A percentile compares a stretch with the other conserved stretches of the same genome.
Evolutionary conservation across 2,797 vertebrate species (phyloP).

Genomic region (Lacerta bilineata): DNA sequence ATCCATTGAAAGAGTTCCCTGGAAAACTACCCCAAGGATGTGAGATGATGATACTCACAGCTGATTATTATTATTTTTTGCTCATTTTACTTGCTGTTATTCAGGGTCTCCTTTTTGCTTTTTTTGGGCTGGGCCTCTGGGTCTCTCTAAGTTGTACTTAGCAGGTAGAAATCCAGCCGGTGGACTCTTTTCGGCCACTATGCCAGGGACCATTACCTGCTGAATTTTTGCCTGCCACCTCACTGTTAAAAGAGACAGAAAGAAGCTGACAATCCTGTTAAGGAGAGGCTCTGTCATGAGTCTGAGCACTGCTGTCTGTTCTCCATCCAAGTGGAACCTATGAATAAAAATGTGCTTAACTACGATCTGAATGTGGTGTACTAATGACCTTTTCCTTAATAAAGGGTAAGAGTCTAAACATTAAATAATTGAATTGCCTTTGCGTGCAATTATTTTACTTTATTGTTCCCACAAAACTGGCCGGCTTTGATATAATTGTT

Average conservation of each 20-base stretch:
- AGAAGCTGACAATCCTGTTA: background rate
- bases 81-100: background rate
- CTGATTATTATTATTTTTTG: background rate
- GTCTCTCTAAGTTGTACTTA: background rate
- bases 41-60: background rate
- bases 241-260: background rate
- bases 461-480: conserved; percentile 38
- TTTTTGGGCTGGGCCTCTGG: background rate
- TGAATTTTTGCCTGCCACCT: background rate
- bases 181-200: background rate
- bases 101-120: background rate
- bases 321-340: background rate
- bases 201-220: background rate
- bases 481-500: conserved; percentile 25
- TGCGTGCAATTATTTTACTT: conserved; percentile 39
- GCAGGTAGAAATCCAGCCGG: background rate
- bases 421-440: background rate
- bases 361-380: conserved; percentile 2
- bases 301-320: background rate
- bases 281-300: background rate
- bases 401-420: background rate
- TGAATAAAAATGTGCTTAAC: conserved; percentile 25
- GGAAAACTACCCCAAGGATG: background rate
- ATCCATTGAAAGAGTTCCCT: background rate
- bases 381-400: conserved; percentile 36